Base-by-base conservation (phyloP, 1,140 invertebrate genomes). In the Halesus radiatus region DNA sequence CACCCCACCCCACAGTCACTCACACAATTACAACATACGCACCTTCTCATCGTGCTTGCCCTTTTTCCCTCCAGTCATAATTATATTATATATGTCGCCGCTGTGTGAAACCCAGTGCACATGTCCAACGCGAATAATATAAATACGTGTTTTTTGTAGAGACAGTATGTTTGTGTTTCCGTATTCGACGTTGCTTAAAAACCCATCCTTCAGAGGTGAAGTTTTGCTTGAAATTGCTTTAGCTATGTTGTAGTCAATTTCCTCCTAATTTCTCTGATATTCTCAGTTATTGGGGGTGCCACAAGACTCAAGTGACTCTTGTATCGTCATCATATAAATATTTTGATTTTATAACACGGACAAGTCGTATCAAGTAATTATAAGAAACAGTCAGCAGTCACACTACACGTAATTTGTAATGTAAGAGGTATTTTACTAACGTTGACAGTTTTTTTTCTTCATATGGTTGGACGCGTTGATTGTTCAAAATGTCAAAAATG, bases 11-110 rank as follows among this genome's bases (percentile, higher is more conserved):
- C 26, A 32, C 62, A 37, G 22, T 3, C 15, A 0, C 62, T 26
- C 26, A 66, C 16, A 66, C 62, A 66, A 23, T 23, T 23, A 66
- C 32, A 66, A 66, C n/a, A 64, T 32, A 66, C 62, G 16, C 62
- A 32, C 62, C 62, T 66, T 66, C 37, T 66, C 26, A 66, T 66
- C 5, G n/a, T 66, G 32, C 62, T 26, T 16, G 29, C 62, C 62
- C 62, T 16, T 16, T 10, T 16, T 10, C 62, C 10, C 3, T 10
- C 23, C 62, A n/a, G 54, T 18, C 10, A 18, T 56, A 56, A 18
- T 6, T n/a, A n/a, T n/a, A n/a, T 56, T 3, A 56, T 16, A 22
- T 22, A n/a, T n/a, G n/a, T n/a, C n/a, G 54, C 10, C 20, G 26
- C 26, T 29, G 2, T 29, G 2, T 5, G 2, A 56, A 10, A 56